phyloP scores from a whole-genome alignment of 2,888 invertebrate species.

The Drosophila barbarae region DNA sequence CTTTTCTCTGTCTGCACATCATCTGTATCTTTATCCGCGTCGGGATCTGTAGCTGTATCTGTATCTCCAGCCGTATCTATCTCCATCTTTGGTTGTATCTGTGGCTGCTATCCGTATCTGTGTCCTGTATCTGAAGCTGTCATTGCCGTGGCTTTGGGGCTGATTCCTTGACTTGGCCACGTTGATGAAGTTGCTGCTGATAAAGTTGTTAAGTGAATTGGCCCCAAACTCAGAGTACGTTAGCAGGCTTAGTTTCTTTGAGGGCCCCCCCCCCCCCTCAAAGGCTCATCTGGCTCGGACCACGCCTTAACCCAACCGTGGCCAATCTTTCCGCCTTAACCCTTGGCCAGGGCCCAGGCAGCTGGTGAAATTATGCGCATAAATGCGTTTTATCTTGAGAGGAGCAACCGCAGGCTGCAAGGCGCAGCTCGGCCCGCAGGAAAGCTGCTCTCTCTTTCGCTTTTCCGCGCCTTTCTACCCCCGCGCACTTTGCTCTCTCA shows the following conservation, averaged over 20 bases:
- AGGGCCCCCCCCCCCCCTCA: neutral
- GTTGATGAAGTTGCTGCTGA: constrained; percentile 58
- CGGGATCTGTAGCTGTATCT: constrained; percentile 14
- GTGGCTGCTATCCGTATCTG: constrained; percentile 13
- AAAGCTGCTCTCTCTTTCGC: neutral
- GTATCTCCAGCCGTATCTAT: constrained; percentile 17
- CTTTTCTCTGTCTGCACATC: constrained; percentile 4
- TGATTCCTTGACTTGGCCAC: constrained; percentile 12
- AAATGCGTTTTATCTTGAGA: constrained; percentile 40
- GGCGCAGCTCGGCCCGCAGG: constrained; percentile 19
- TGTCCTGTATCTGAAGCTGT: constrained; percentile 17
- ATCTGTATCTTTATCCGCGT: constrained; percentile 19
- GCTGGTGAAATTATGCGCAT: constrained; percentile 40
- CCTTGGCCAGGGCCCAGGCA: neutral
- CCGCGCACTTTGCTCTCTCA: constrained; percentile 21
- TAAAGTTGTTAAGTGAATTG: constrained; percentile 73
- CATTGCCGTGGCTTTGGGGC: constrained; percentile 3
- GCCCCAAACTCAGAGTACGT: constrained; percentile 42
- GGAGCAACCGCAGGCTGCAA: constrained; percentile 29
- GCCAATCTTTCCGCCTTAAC: neutral
- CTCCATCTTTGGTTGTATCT: constrained; percentile 20
- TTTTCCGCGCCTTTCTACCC: neutral
- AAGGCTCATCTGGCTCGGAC: constrained; percentile 29
- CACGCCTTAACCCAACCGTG: constrained; percentile 5
- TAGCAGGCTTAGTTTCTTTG: constrained; percentile 39